phyloP scores from a whole-genome alignment of 2,888 invertebrate species.

The Empis stercorea region DNA sequence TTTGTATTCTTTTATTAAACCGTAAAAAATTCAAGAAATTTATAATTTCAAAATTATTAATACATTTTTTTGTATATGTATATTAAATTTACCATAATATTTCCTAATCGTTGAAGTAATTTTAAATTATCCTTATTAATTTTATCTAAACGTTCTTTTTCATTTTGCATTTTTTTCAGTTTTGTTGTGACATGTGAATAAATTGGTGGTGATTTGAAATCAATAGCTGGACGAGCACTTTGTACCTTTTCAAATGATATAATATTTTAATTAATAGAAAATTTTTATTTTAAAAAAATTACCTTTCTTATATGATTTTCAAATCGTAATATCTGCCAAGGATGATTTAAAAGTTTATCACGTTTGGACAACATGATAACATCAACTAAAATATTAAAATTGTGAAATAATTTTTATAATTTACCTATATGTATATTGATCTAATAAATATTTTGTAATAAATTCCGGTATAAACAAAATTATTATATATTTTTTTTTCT shows the following conservation, averaged over 20 bases:
- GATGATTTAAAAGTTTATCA: conserved; percentile 55
- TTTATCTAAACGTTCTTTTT: conserved; percentile 49
- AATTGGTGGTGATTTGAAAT: conserved; percentile 47
- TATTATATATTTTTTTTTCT: too few relatives aligned
- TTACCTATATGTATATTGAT: too few relatives aligned
- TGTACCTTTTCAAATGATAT: conserved; percentile 38
- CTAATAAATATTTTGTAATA: too few relatives aligned
- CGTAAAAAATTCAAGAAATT: too few relatives aligned
- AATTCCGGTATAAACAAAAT: too few relatives aligned
- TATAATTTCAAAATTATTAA: too few relatives aligned
- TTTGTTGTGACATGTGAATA: conserved; percentile 55
- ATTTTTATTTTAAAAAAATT: conserved; percentile 4
- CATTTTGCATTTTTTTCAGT: conserved; percentile 54
- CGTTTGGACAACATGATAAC: conserved; percentile 50
- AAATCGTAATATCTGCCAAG: conserved; percentile 57
- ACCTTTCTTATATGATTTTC: conserved; percentile 58
- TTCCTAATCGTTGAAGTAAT: conserved; percentile 50
- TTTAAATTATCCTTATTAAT: conserved; percentile 57
- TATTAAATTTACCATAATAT: conserved; percentile 45
- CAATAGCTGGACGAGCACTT: conserved; percentile 53
- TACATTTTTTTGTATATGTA: too few relatives aligned
- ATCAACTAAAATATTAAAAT: too few relatives aligned
- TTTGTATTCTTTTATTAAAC: conserved; percentile 39
- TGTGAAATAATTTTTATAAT: too few relatives aligned
- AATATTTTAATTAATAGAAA: not conserved